Evolutionary conservation across 30 jellyfish, hydroid and myxozoan genomes (phyloP).

Genomic region (Sanderia malayensis): DNA sequence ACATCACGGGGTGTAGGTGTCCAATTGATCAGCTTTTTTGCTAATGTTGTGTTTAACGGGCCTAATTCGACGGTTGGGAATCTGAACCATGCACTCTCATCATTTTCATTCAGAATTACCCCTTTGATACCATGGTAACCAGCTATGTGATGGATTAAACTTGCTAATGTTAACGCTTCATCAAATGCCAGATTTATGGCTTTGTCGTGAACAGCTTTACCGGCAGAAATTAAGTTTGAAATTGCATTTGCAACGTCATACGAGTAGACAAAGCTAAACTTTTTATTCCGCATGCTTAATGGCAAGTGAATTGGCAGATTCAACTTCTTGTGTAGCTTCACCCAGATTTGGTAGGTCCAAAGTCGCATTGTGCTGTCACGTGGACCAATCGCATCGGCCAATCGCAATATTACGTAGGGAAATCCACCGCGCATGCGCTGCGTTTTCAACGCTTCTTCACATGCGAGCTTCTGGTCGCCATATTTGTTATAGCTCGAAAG

Average conservation of each 20-base stretch:
- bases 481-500: conserved; percentile 53
- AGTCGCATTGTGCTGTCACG: conserved; percentile 88
- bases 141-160: conserved; percentile 31
- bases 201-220: conserved; percentile 51
- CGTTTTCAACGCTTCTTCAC: conserved; percentile 74
- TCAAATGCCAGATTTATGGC: conserved; percentile 71
- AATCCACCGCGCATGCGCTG: conserved; percentile 88
- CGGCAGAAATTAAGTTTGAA: conserved; percentile 29
- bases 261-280: conserved; percentile 86
- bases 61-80: conserved; percentile 79
- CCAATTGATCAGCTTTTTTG: conserved; percentile 56
- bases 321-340: conserved; percentile 66
- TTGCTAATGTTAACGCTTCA: conserved; percentile 60
- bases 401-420: conserved; percentile 83
- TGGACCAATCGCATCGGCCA: conserved; percentile 93
- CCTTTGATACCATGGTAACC: conserved; percentile 29
- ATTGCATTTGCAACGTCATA: conserved; percentile 77
- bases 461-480: conserved; percentile 79
- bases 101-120: conserved; percentile 39
- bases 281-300: conserved; percentile 37
- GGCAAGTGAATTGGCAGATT: conserved; percentile 82
- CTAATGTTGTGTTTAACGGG: conserved; percentile 70
- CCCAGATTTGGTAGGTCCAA: conserved; percentile 87
- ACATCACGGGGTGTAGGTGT: conserved; percentile 50
- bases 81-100: conserved; percentile 79